Evolutionary conservation across 2,113 vertebrate genomes (phyloP).

Genomic region (Dissostichus mawsoni): DNA sequence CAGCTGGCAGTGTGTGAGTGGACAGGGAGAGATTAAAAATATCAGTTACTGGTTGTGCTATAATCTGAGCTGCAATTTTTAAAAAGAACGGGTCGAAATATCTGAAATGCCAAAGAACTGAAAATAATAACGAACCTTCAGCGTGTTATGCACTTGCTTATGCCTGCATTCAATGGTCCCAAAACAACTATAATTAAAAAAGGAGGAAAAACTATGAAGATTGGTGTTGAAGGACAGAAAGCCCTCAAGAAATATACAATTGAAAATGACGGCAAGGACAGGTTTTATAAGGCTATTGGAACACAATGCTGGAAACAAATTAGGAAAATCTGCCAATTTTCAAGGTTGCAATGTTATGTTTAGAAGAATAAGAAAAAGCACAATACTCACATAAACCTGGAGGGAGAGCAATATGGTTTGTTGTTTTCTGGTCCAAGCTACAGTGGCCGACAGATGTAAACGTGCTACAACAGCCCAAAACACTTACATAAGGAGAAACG

Average conservation of each 20-base stretch:
- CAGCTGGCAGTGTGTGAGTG: too few relatives aligned
- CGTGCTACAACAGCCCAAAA: too few relatives aligned
- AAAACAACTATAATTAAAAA: slow-evolving; percentile 3
- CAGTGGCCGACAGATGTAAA: too few relatives aligned
- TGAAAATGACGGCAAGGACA: too few relatives aligned
- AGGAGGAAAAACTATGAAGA: background rate
- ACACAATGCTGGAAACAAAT: background rate
- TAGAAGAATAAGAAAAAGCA: background rate
- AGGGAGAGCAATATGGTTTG: background rate
- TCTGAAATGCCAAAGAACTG: background rate
- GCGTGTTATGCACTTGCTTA: background rate
- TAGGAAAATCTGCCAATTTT: too few relatives aligned
- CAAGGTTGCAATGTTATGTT: background rate
- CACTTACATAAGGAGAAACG: too few relatives aligned
- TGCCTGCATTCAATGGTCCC: background rate
- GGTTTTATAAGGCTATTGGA: background rate
- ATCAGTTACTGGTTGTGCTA: too few relatives aligned
- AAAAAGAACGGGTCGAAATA: background rate
- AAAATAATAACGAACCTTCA: background rate
- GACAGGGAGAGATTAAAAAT: too few relatives aligned
- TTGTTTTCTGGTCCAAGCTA: background rate
- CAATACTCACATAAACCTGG: background rate
- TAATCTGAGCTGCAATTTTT: too few relatives aligned
- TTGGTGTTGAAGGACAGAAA: background rate
- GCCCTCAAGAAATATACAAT: background rate